Evolutionary conservation across 2,113 vertebrate species (phyloP), one percentile per base, ranked within the genome.

Genomic region (Machaerirhynchus nigripectus): DNA sequence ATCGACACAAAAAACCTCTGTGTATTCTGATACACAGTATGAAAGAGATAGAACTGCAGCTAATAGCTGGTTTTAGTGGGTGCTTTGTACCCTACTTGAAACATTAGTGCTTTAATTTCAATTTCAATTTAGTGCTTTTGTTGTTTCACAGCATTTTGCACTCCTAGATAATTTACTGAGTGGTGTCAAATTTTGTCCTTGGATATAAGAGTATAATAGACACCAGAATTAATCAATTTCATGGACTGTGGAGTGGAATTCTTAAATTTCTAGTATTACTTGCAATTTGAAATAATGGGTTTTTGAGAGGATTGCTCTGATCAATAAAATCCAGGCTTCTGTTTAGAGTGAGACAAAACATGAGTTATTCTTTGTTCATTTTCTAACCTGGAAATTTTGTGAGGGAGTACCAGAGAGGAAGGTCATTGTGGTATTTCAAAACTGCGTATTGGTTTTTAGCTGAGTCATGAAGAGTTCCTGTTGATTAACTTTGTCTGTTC

Each of bases 401-500:
- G 31, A 93, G 15, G 21, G 17, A 49, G 3, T 42, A 77, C 10
- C 30, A 65, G 37, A 77, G 55, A 70, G 9, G 4, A 89, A 46
- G 1, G 2, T 31, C 13, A 11, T 65, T 85, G 46, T 74, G 42
- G 6, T 74, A 27, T 59, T 86, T 92, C 19, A 55, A 55, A 80
- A 46, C 7, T 42, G 12, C 9, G 7, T 33, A 35, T 13, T 16
- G 19, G 5, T 27, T 92, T 90, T 85, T 39, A 86, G 35, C 47
- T 33, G 46, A 73, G 19, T 61, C 42, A 24, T 53, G 15, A 81
- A 61, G 59, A 27, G 15, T 64, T 89, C 18, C 49, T 87, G 13
- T 47, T 89, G 33, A 75, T 89, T 94, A 67, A 78, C 39, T 93
- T 70, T 79, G 11, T 80, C 27, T 83, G 33, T 47, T 82, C 35